Evolutionary conservation across 2,888 invertebrate genomes (phyloP).

Genomic region (Drosophila mimetica): DNA sequence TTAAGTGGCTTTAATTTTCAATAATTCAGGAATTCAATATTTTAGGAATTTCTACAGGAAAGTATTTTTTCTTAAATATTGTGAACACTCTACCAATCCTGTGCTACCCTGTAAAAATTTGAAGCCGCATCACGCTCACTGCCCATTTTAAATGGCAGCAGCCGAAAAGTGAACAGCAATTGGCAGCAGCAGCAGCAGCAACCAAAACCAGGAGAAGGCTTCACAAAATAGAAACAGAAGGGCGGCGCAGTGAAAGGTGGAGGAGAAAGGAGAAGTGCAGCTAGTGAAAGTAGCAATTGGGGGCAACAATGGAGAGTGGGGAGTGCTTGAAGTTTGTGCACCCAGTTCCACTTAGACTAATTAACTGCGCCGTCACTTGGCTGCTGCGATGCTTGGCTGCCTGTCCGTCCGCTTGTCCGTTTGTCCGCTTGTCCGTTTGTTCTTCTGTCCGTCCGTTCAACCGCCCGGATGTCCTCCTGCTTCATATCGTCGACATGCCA

Average conservation of each 20-base stretch:
- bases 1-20: too few relatives aligned
- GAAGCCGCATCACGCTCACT: constrained; percentile 55
- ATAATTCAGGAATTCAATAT: too few relatives aligned
- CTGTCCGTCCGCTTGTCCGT: constrained; percentile 1
- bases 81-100: not conserved
- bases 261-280: constrained; percentile 23
- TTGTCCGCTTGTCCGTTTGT: constrained; percentile 6
- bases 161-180: constrained; percentile 48
- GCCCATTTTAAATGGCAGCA: constrained; percentile 61
- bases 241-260: not conserved
- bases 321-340: constrained; percentile 72
- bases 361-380: constrained; percentile 79
- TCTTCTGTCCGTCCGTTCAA: constrained; percentile 2
- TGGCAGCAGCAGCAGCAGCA: constrained; percentile 22
- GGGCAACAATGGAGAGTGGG: constrained; percentile 38
- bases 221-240: constrained; percentile 15
- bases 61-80: too few relatives aligned
- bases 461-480: constrained; percentile 4
- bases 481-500: constrained; percentile 30
- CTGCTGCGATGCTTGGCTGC: constrained; percentile 22
- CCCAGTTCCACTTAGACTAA: constrained; percentile 78
- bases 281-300: constrained; percentile 49
- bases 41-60: too few relatives aligned
- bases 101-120: constrained; percentile 26
- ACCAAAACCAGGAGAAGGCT: constrained; percentile 8